Evolutionary conservation across 2,797 vertebrate species (phyloP), one percentile per base, ranked within the genome.

Genomic region (Numenius phaeopus): DNA sequence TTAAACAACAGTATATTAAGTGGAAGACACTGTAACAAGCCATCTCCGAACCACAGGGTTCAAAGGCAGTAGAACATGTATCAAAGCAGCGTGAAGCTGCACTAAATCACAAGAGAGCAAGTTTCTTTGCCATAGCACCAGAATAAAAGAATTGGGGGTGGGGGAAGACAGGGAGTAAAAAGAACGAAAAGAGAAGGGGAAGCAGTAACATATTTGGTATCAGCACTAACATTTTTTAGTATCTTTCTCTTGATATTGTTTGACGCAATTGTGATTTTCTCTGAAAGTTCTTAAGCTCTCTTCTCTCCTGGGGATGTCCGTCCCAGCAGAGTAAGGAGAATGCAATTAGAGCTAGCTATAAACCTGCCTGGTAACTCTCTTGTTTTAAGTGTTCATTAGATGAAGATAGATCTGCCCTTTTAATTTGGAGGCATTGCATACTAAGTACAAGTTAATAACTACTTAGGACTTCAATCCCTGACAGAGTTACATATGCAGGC

Each of bases 381-480:
- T 46, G 14, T 49, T 95, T 81, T 70, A 90, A 79, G 87, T 32
- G 81, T 61, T 95, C 92, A 95, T 94, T 95, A 96, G 67, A 89
- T 78, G 90, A 92, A 89, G 91, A 87, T 44, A 90, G 55, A 92
- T 67, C 80, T 96, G 37, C 59, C 86, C 77, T 94, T 96, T 96
- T 96, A 96, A 94, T 94, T 96, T 67, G 12, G 72, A 86, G 52
- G 86, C 69, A 44, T 18, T 79, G 65, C 93, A 95, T 88, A 80
- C 86, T 77, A 93, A 95, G 86, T 90, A 92, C 64, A 77, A 94
- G 73, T 71, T 96, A 96, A 87, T 90, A 94, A 96, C 88, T 89
- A 67, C 77, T 90, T 80, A 92, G 83, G 83, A 89, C 86, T 96
- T 89, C 64, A 93, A 7, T 80, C 75, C 67, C 64, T 90, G 81